These are phyloP conservation scores for Mormyrus proboscirostris DNA, from an alignment of 2,797 vertebrate genomes.

Conservation along the genomic window DNA sequence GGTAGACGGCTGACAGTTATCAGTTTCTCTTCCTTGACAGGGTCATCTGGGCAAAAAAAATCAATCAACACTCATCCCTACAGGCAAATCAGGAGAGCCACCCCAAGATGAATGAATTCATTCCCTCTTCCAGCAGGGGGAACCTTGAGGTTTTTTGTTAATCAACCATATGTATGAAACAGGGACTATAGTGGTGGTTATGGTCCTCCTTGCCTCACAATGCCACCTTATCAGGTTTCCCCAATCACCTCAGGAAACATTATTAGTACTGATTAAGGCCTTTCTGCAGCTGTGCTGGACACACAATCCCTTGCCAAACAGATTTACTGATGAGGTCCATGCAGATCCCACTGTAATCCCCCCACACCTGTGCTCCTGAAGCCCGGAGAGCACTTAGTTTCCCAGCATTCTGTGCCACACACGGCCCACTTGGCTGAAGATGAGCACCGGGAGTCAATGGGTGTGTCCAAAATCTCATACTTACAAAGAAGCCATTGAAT, in stretches of 20 bases:
- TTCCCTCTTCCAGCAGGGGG: not conserved
- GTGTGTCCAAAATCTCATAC: not conserved
- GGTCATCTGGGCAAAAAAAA: not conserved
- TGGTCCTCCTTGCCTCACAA: slow-evolving; percentile 18
- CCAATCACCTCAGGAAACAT: slow-evolving; percentile 20
- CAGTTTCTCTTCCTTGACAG: not conserved
- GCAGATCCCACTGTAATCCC: not conserved
- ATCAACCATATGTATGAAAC: not conserved
- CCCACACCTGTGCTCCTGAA: not conserved
- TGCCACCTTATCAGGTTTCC: slow-evolving; percentile 35
- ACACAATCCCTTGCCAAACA: slow-evolving; percentile 25
- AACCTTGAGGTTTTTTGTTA: slow-evolving; percentile 11
- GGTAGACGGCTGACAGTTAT: not conserved
- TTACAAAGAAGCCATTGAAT: not conserved
- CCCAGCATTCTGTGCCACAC: not conserved
- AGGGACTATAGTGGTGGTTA: not conserved
- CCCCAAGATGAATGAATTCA: not conserved
- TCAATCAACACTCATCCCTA: too few species aligned
- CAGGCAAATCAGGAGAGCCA: not conserved
- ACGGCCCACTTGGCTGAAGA: not conserved
- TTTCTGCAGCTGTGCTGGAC: slow-evolving; percentile 27
- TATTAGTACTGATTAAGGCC: slow-evolving; percentile 21
- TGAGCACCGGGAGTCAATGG: not conserved
- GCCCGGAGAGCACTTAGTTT: not conserved
- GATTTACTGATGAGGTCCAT: not conserved